Base-by-base conservation (phyloP, 1,140 invertebrate genomes). In the Argopecten irradians region DNA sequence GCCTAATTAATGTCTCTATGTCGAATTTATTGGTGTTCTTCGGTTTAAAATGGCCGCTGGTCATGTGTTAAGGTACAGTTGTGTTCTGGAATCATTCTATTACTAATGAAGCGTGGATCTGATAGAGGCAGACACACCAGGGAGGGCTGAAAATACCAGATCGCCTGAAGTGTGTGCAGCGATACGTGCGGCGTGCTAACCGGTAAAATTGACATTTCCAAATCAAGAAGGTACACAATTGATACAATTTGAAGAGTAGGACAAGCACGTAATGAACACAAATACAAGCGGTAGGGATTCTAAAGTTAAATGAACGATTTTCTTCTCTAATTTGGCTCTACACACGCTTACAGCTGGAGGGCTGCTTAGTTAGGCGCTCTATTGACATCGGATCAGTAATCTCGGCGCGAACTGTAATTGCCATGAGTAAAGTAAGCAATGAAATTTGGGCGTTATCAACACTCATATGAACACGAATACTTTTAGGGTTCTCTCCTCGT, bases 1-100 rank as follows among this genome's bases (percentile, higher is more conserved):
- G 55, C 55, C 55, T 71, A 71, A 71, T 71, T 71, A 71, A 71
- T 16, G 55, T n/a, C 55, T 71, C 22, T 16, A 28, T 71, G 11
- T 71, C 28, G 22, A 71, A 71, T 71, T 28, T 71, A 28, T 71
- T 22, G n/a, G 55, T 71, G 28, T 71, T n/a, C n/a, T 71, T n/a
- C 55, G 28, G 55, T 71, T 71, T 71, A 71, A 71, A 71, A 71
- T 71, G 55, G 55, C 55, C 55, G 55, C 19, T n/a, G 55, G 55
- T 71, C 55, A 71, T 71, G 55, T 71, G 28, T 71, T 71, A 71
- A 3, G n/a, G 55, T 71, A 5, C n/a, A 28, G 14, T 71, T 71
- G 55, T 28, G 55, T 71, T 71, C 55, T 71, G 55, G 55, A 8
- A 71, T 71, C 28, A 22, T n/a, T 71, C 55, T 71, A 28, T 71